Base-by-base conservation (phyloP, 2,113 vertebrate genomes). In the Potamarius usumacintae region DNA sequence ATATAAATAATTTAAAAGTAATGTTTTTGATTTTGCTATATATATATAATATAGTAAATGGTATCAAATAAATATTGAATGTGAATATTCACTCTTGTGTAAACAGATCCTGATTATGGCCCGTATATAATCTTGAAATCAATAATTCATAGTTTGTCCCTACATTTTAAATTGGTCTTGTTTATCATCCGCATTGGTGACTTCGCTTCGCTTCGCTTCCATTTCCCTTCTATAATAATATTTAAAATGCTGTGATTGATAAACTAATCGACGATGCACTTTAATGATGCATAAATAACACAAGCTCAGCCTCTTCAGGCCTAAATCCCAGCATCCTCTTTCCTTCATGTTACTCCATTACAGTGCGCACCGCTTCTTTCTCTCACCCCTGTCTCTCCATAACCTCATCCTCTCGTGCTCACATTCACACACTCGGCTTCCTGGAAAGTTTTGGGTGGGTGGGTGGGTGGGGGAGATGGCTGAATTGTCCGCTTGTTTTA, bases 401-500 rank as follows among this genome's bases (percentile, higher is more conserved):
- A 77, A 77, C 48, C 48, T 52, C 74, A 10, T 52, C 42, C 42
- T 83, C 84, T 83, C n/a, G 5, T 60, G 60, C 74, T 60, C 88
- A 84, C 80, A 34, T 65, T 79, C 81, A 55, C 82, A 81, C 86
- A 60, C 76, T 90, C 89, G 90, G 91, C 92, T 93, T 92, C 82
- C 90, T 84, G 87, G 90, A 94, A 94, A 91, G 84, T 74, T 92
- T 92, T 52, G 80, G n/a, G n/a, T 25, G 67, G 30, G 69, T 52
- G 80, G n/a, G n/a, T 25, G 67, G 30, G 69, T 15, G 86, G 91
- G 63, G 62, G 89, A 88, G 89, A 67, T 8, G 1, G 50, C 84
- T 93, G 90, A 94, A 92, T 91, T 34, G 92, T 94, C 91, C 85
- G 89, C 91, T 95, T 92, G 91, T 93, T 94, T 93, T 85, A 90